Conservation (phyloP, 2,888 invertebrate genomes). For the Lumbricus terrestris region DNA sequence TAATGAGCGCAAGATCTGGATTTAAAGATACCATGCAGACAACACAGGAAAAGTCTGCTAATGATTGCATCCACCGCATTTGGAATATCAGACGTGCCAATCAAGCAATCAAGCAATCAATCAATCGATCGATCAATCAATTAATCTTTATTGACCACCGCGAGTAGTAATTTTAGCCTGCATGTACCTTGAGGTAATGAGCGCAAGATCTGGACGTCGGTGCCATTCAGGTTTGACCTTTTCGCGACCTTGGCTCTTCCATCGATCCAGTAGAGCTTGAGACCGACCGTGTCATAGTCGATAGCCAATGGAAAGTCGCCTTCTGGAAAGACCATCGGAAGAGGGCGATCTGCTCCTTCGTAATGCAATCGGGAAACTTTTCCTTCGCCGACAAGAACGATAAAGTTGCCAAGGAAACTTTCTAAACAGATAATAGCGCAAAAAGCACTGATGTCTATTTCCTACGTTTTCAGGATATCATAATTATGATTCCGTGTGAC, state of each 20-base stretch:
- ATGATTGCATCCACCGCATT: too few species aligned
- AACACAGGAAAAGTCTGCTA: too few species aligned
- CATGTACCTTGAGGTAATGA: neutral
- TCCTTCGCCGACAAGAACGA: neutral
- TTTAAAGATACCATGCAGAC: neutral
- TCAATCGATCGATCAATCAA: too few species aligned
- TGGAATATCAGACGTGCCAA: too few species aligned
- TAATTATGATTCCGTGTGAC: too few species aligned
- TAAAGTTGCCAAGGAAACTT: neutral
- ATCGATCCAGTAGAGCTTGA: neutral
- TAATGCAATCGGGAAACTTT: neutral
- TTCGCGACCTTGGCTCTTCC: neutral
- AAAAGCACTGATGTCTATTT: neutral
- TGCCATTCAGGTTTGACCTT: constrained; percentile 4
- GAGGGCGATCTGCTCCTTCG: neutral
- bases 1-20: neutral
- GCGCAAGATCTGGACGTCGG: neutral
- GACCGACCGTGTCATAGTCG: neutral
- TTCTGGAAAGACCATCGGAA: neutral
- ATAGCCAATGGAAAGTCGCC: neutral
- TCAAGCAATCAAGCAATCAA: too few species aligned
- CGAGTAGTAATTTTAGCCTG: too few species aligned
- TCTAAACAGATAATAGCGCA: neutral
- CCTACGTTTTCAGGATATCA: too few species aligned
- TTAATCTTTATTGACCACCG: too few species aligned